Evolutionary conservation across 2,797 vertebrate species (phyloP).

Genomic region (Meriones psammophilus): DNA sequence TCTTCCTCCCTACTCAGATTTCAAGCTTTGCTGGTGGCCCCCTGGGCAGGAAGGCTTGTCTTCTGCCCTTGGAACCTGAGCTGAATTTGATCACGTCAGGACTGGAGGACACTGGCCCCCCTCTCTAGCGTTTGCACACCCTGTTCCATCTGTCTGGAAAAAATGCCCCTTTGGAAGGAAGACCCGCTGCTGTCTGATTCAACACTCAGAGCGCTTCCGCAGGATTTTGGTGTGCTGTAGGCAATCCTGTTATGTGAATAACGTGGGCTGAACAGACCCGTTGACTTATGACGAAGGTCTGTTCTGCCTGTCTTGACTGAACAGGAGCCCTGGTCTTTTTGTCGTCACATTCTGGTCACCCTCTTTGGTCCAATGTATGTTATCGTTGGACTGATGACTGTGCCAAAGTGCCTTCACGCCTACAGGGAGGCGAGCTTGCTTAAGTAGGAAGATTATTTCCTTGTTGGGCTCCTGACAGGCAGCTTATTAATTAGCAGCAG

Average conservation of each 20-base stretch:
- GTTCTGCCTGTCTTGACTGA: neutral
- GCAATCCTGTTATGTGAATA: neutral
- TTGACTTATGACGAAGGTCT: neutral
- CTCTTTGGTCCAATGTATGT: neutral
- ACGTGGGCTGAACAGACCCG: fast-evolving
- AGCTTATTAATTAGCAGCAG: slow-evolving; percentile 47
- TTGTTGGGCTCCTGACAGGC: slow-evolving; percentile 21
- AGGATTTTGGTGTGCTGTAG: neutral
- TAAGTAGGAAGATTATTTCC: neutral
- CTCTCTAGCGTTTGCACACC: neutral
- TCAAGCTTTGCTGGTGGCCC: neutral
- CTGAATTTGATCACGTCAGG: neutral
- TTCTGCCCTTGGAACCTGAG: neutral
- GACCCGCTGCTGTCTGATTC: neutral
- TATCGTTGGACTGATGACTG: neutral
- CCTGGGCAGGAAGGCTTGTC: neutral
- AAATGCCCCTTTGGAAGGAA: slow-evolving; percentile 33
- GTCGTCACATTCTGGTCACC: neutral
- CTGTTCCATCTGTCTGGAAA: neutral
- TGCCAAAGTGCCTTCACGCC: neutral
- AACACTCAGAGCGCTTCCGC: neutral
- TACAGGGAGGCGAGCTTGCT: neutral
- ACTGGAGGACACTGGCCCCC: neutral
- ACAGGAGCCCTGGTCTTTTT: neutral
- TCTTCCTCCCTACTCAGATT: neutral